Percentiles rank a stretch among this genome's conserved stretches.
phyloP scores from a whole-genome alignment of 2,113 vertebrate species.

The Morone chrysops region DNA sequence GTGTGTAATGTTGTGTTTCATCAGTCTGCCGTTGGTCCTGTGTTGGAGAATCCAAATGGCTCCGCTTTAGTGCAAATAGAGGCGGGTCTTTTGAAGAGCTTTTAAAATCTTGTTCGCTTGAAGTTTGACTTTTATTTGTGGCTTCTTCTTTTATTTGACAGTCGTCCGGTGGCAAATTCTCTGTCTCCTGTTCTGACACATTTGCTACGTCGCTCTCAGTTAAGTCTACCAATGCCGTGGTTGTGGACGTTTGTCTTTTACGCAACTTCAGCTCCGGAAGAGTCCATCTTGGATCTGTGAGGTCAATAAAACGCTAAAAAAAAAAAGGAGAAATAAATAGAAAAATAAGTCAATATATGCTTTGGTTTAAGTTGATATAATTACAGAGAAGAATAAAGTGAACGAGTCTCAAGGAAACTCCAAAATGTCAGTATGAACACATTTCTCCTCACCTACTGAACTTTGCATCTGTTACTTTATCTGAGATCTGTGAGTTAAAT shows the following conservation, averaged over 20 bases:
- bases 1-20: background rate
- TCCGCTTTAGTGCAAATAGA: slow-evolving; percentile 11
- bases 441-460: background rate
- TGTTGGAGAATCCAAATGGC: slow-evolving; percentile 11
- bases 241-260: slow-evolving; percentile 24
- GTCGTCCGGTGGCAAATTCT: background rate
- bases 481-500: background rate
- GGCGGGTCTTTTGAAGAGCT: background rate
- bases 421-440: background rate
- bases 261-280: slow-evolving; percentile 35
- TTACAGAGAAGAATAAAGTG: no score
- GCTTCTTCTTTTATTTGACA: background rate
- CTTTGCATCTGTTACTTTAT: background rate
- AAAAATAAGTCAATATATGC: background rate
- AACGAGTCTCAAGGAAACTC: background rate
- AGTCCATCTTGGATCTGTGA: slow-evolving; percentile 60
- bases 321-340: background rate
- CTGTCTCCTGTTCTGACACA: background rate
- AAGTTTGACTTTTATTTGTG: background rate
- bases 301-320: slow-evolving; percentile 70
- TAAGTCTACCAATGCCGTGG: slow-evolving; percentile 61
- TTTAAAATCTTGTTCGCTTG: background rate
- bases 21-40: background rate
- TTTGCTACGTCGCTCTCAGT: slow-evolving; percentile 27
- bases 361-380: background rate